phyloP scores from a whole-genome alignment of 2,888 invertebrate genomes.

The Exephanes ischioxanthus region DNA sequence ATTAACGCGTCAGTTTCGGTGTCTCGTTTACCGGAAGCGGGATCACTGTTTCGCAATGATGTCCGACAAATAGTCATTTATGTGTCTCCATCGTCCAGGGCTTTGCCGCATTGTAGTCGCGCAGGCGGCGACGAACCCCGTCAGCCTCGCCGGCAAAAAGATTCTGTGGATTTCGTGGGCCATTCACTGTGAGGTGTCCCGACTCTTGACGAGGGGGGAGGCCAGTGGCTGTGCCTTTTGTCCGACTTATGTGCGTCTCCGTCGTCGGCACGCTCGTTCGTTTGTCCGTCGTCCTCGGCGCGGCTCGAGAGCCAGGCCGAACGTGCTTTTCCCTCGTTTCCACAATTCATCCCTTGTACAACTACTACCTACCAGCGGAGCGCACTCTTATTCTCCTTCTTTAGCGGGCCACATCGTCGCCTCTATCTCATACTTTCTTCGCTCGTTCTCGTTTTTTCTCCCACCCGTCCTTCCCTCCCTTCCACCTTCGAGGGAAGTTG shows the following conservation, averaged over 20 bases:
- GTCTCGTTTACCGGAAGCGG: not conserved
- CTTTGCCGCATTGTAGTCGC: conserved; percentile 6
- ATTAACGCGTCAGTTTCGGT: no score
- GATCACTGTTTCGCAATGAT: not conserved
- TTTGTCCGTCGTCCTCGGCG: conserved; percentile 37
- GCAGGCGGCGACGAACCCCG: no score
- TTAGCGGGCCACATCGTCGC: conserved; percentile 43
- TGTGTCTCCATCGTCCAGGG: not conserved
- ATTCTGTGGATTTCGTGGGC: conserved; percentile 4
- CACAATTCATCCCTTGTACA: conserved; percentile 37
- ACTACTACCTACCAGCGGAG: conserved; percentile 64
- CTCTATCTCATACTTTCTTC: conserved; percentile 10
- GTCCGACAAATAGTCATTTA: not conserved
- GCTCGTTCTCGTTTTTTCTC: conserved; percentile 24
- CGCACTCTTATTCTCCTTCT: conserved; percentile 37
- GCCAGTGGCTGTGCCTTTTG: not conserved
- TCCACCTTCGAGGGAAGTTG: conserved; percentile 6
- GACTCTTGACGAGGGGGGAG: not conserved
- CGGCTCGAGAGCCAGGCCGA: conserved; percentile 43
- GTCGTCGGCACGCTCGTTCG: conserved; percentile 16
- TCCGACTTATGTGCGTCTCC: not conserved
- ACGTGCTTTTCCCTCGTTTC: conserved; percentile 60
- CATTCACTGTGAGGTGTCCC: conserved; percentile 7
- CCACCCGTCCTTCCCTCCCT: not conserved
- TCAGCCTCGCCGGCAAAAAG: not conserved